Evolutionary conservation across 2,113 vertebrate genomes (phyloP).

Genomic region (Chitala chitala): DNA sequence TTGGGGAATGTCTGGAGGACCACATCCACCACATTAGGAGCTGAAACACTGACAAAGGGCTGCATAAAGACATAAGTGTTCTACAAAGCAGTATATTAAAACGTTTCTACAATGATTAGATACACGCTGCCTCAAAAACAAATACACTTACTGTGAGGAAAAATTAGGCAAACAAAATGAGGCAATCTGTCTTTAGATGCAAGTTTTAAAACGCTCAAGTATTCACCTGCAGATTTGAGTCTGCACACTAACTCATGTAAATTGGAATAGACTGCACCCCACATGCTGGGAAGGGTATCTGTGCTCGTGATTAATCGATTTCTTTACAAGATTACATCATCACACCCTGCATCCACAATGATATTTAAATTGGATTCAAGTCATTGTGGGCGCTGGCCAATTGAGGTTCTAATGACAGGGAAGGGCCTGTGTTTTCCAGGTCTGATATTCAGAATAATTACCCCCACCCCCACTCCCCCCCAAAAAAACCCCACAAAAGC

Average conservation of each 20-base stretch:
- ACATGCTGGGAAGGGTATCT: conserved; percentile 3
- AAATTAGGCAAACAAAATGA: neutral
- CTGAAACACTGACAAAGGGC: neutral
- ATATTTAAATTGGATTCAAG: conserved; percentile 19
- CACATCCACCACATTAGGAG: neutral
- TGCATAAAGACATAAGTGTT: neutral
- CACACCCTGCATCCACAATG: conserved; percentile 2
- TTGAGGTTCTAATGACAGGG: neutral
- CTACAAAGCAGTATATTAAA: neutral
- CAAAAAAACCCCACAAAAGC: too few relatives aligned
- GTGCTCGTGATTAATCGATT: neutral
- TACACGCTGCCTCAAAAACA: conserved; percentile 3
- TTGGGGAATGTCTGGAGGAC: neutral
- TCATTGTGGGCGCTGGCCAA: neutral
- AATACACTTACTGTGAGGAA: neutral
- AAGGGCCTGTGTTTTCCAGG: neutral
- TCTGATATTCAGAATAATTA: neutral
- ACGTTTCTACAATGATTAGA: conserved; percentile 5
- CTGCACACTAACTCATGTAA: conserved; percentile 6
- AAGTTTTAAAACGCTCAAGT: conserved; percentile 14
- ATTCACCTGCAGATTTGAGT: conserved; percentile 21
- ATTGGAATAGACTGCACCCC: neutral
- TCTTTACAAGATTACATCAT: conserved; percentile 11
- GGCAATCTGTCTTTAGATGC: conserved; percentile 10
- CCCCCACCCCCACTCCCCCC: too few relatives aligned